A percentile compares a stretch with the other conserved stretches of the same genome.
Conservation (phyloP, 1,140 invertebrate genomes). For the Eupeodes corollae region DNA sequence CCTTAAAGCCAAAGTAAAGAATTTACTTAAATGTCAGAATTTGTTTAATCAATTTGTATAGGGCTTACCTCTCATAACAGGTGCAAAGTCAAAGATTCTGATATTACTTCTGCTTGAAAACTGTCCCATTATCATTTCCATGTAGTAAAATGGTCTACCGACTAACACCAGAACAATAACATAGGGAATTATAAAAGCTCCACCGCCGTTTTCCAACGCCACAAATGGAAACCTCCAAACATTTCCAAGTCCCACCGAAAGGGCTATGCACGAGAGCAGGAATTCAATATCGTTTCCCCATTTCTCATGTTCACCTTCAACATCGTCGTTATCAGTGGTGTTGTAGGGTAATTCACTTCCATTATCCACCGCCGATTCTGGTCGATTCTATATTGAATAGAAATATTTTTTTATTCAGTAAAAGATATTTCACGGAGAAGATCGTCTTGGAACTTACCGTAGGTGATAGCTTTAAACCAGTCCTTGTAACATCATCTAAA, state of each 20-base stretch:
- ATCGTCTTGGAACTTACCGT: no score
- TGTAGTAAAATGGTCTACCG: constrained; percentile 80
- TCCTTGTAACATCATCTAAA: no score
- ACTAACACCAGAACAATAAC: constrained; percentile 70
- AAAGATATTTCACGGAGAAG: no score
- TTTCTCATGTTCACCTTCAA: constrained; percentile 41
- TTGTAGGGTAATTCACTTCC: no score
- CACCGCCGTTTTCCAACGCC: constrained; percentile 70
- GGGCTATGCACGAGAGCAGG: constrained; percentile 79
- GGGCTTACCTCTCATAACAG: constrained; percentile 54
- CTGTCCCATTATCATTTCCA: constrained; percentile 73
- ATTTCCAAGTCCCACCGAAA: constrained; percentile 75
- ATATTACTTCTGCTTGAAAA: constrained; percentile 62
- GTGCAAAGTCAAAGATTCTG: constrained; percentile 47
- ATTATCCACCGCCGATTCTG: no score
- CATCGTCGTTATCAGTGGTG: no score
- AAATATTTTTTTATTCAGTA: no score
- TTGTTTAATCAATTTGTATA: background rate
- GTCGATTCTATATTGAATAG: no score
- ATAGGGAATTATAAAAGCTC: constrained; percentile 68
- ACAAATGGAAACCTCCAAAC: constrained; percentile 63
- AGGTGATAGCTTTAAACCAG: no score
- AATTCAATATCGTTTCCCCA: constrained; percentile 82
- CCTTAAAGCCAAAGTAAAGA: constrained; percentile 38
- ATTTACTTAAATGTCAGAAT: background rate